Evolutionary conservation across 2,888 invertebrate species (phyloP), one percentile per base, ranked within the genome.

Genomic region (Elysia crispata): DNA sequence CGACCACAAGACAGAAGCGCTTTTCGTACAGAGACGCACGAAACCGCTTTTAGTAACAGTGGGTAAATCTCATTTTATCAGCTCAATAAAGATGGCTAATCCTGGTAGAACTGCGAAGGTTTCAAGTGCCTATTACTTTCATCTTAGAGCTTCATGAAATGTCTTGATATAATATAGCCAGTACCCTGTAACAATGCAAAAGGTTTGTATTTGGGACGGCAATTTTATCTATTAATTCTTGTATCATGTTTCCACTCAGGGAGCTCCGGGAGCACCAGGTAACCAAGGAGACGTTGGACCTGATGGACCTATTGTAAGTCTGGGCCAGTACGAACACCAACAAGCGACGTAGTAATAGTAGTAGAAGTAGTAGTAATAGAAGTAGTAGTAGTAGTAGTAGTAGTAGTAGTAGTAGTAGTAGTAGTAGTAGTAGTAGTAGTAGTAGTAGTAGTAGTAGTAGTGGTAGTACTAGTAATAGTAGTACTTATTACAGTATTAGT

Each of bases 281-380:
- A 78, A 74, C 1, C 67, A 81, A 31, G 89, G 89, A 73, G 87
- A 86, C 49, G 13, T 69, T 30, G 90, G 90, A 78, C 82, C 86
- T 18, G 70, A 84, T n/a, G 90, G 89, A 81, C 83, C 83, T 23
- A 77, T 85, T 60, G 89, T 89, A 84, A 85, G 88, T 86, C 15
- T 5, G 60, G 3, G 15, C 6, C 15, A 60, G 60, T 60, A 60
- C 6, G 3, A 60, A 15, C 15, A 60, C 5, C 15, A 60, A 15
- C 15, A 60, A 15, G 3, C 3, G 60, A 8, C 3, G 60, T 60
- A 60, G 60, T 60, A 60, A 15, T 60, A 60, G 60, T 60, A 60
- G 60, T 60, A 60, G 60, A 8, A 60, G 60, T 60, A 60, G 60
- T 60, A 60, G 60, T 60, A 60, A n/a, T 60, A 25, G 60, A 8